These are phyloP conservation scores for Pterostichus madidus DNA, from an alignment of 2,888 invertebrate species.

Conservation along the genomic window DNA sequence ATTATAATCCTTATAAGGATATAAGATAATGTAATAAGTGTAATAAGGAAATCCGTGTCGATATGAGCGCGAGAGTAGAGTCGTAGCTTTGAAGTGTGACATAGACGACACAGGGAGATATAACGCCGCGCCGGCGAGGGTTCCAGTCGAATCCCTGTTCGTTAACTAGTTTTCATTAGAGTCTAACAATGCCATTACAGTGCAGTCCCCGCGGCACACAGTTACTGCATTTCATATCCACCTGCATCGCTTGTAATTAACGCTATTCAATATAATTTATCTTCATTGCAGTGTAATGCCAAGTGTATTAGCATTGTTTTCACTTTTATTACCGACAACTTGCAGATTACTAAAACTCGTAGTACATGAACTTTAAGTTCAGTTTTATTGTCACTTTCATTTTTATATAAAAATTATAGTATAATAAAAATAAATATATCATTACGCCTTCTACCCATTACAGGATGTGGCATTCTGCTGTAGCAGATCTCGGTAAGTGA, in stretches of 20 bases:
- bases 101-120: not conserved
- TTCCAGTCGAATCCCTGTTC: constrained; percentile 50
- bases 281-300: constrained; percentile 16
- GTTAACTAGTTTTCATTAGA: constrained; percentile 60
- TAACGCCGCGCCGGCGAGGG: not conserved
- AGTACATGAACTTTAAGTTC: no score
- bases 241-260: not conserved
- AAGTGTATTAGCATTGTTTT: constrained; percentile 14
- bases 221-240: constrained; percentile 20
- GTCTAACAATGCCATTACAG: constrained; percentile 42
- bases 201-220: constrained; percentile 9
- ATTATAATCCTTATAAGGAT: no score
- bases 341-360: no score
- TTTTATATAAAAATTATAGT: not conserved
- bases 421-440: no score
- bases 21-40: no score
- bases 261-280: constrained; percentile 35
- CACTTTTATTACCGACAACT: not conserved
- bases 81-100: not conserved
- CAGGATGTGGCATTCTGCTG: no score
- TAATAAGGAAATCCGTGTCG: no score
- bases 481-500: no score
- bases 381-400: not conserved
- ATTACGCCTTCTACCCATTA: no score
- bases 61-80: no score